Evolutionary conservation across 2,113 vertebrate species (phyloP).

Genomic region (Erpornis zantholeuca): DNA sequence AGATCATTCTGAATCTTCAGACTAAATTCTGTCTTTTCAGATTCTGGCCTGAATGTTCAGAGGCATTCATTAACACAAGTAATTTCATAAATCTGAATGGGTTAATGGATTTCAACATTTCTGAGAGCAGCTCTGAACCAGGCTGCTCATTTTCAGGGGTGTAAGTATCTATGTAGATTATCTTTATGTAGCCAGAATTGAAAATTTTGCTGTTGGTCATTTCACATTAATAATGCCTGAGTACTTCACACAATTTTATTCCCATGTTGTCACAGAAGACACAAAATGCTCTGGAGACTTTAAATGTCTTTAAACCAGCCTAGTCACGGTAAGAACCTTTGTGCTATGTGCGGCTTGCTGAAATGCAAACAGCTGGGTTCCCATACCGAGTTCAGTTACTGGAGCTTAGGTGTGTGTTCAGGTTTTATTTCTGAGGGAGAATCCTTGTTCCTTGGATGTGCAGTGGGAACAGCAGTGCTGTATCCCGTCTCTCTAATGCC

Average conservation of each 20-base stretch:
- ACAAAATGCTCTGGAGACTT: not conserved
- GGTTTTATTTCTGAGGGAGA: not conserved
- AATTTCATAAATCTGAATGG: not conserved
- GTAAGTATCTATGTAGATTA: not conserved
- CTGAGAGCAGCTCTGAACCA: not conserved
- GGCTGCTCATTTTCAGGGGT: not conserved
- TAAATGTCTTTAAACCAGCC: not conserved
- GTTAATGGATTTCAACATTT: not conserved
- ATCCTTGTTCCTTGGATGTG: fast-evolving
- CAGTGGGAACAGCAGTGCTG: not conserved
- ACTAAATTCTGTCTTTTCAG: not conserved
- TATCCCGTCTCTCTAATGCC: no score
- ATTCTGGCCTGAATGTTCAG: not conserved
- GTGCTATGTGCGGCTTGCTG: not conserved
- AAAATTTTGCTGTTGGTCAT: not conserved
- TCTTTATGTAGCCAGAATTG: not conserved
- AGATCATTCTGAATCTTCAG: not conserved
- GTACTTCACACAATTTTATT: not conserved
- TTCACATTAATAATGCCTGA: not conserved
- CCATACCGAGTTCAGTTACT: fast-evolving
- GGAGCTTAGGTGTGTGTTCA: not conserved
- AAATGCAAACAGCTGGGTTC: not conserved
- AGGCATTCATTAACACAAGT: not conserved
- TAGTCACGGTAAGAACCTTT: not conserved
- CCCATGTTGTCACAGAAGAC: not conserved